phyloP scores from a whole-genome alignment of 2,797 vertebrate species.

The Eremophila alpestris region DNA sequence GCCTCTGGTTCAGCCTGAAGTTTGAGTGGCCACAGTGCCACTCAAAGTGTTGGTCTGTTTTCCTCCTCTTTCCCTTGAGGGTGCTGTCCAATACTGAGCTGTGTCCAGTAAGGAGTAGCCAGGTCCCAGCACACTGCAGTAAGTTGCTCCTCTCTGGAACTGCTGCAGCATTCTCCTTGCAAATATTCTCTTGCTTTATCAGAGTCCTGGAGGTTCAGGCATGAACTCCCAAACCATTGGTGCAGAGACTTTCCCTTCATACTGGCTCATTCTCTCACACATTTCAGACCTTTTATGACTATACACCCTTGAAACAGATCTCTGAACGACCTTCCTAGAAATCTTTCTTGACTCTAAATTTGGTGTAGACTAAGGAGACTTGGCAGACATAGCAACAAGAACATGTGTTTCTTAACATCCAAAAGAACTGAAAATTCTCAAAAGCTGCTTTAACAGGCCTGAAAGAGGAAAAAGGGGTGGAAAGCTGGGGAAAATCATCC shows the following conservation, averaged over 20 bases:
- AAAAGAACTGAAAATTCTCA: background rate
- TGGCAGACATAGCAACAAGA: background rate
- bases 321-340: background rate
- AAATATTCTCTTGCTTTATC: background rate
- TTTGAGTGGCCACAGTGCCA: background rate
- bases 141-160: background rate
- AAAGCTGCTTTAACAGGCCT: background rate
- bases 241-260: background rate
- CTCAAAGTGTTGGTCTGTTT: background rate
- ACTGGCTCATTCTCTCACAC: background rate
- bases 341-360: background rate
- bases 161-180: background rate
- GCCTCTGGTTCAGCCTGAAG: background rate
- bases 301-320: background rate
- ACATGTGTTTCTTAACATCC: background rate
- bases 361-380: background rate
- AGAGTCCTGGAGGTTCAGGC: background rate
- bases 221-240: background rate
- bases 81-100: background rate
- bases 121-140: background rate
- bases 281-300: background rate
- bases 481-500: background rate
- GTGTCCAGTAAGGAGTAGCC: background rate
- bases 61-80: background rate
- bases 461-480: background rate